These are phyloP conservation scores for Ispidina picta DNA, from an alignment of 2,797 vertebrate species.

Conservation along the genomic window DNA sequence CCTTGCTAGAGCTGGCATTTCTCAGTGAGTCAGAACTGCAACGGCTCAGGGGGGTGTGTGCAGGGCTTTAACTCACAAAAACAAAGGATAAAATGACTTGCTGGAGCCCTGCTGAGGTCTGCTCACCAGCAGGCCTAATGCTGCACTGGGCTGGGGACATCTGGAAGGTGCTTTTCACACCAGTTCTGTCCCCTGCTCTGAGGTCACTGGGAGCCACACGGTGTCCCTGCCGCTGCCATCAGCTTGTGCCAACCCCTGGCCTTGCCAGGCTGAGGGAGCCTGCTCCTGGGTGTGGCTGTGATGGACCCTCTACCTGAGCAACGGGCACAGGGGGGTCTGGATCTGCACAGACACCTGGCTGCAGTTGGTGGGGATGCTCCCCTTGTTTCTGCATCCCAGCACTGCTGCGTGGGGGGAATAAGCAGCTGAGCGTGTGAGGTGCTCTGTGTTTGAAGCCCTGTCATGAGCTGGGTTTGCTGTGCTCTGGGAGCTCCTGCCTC, in stretches of 20 bases:
- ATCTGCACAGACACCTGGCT: rapidly evolving
- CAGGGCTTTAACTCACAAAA: neutral
- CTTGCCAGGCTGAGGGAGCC: neutral
- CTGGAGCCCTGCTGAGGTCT: neutral
- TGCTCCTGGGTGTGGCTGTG: neutral
- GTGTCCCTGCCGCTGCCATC: rapidly evolving
- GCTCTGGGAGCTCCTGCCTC: neutral
- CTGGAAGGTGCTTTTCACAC: neutral
- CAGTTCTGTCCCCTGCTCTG: neutral
- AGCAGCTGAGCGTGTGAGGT: neutral
- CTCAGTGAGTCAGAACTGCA: neutral
- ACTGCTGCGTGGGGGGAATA: neutral
- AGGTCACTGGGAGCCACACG: rapidly evolving
- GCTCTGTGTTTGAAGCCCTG: neutral
- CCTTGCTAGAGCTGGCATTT: neutral
- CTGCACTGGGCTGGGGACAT: neutral
- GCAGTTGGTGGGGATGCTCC: neutral
- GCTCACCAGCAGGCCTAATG: neutral
- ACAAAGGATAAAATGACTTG: neutral
- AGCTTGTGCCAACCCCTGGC: neutral
- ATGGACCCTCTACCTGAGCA: neutral
- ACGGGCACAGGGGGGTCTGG: neutral
- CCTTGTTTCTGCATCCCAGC: neutral
- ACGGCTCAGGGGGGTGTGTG: neutral
- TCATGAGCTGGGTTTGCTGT: neutral